phyloP scores from a whole-genome alignment of 2,888 invertebrate species.

The Athalia circularis region DNA sequence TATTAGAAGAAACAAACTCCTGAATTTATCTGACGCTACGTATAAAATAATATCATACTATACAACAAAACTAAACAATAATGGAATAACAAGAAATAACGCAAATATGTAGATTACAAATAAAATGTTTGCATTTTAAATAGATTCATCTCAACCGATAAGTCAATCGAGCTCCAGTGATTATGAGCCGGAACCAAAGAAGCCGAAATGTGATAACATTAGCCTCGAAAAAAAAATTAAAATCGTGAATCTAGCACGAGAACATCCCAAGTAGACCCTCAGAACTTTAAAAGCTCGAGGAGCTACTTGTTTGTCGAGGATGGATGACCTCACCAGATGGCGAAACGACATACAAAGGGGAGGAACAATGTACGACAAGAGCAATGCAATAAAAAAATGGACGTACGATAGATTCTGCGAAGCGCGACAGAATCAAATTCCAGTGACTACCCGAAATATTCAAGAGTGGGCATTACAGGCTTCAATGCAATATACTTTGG shows the following conservation, averaged over 20 bases:
- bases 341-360: conserved; percentile 39
- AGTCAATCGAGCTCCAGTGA: neutral
- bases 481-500: conserved; percentile 1
- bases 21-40: neutral
- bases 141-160: neutral
- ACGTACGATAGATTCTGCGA: conserved; percentile 44
- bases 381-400: conserved; percentile 33
- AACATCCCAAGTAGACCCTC: conserved; percentile 40
- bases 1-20: too few relatives aligned
- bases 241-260: conserved; percentile 36
- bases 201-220: neutral
- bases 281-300: conserved; percentile 34
- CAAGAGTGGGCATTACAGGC: conserved; percentile 42
- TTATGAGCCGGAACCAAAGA: neutral
- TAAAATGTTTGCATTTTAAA: neutral
- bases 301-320: conserved; percentile 10
- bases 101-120: neutral
- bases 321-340: conserved; percentile 33
- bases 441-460: conserved; percentile 35
- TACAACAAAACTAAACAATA: neutral
- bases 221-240: conserved; percentile 37
- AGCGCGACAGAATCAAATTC: conserved; percentile 40
- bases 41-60: neutral
- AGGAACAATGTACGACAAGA: conserved; percentile 41
- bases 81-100: neutral